These are phyloP conservation scores for Scartelaos histophorus DNA, from an alignment of 2,113 vertebrate species.

Conservation along the genomic window DNA sequence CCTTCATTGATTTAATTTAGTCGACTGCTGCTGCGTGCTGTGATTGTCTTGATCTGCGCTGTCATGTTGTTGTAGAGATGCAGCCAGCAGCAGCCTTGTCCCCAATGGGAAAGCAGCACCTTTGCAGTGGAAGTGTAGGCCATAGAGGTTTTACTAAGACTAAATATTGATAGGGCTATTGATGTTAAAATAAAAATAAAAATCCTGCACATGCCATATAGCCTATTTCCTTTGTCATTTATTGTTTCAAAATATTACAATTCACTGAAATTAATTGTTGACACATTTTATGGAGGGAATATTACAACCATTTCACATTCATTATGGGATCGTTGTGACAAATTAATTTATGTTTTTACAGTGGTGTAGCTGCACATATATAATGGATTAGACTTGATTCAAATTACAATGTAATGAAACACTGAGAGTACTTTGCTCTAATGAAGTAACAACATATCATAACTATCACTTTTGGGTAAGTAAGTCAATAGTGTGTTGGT, in stretches of 20 bases:
- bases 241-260: not conserved
- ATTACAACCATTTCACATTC: too few relatives aligned
- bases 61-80: conserved; percentile 40
- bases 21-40: conserved; percentile 1
- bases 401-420: not conserved
- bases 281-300: not conserved
- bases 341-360: too few relatives aligned
- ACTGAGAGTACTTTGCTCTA: not conserved
- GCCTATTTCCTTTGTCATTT: not conserved
- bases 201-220: not conserved
- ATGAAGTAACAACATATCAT: not conserved
- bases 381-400: too few relatives aligned
- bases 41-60: conserved; percentile 27
- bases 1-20: not conserved
- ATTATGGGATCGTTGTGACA: not conserved
- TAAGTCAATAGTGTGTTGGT: not conserved
- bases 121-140: conserved; percentile 12
- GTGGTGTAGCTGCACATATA: too few relatives aligned
- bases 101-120: conserved; percentile 36
- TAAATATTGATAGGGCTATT: not conserved
- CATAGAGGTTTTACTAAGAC: not conserved
- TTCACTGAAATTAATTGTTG: not conserved
- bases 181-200: too few relatives aligned
- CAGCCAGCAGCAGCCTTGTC: conserved; percentile 53
- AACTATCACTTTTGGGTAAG: not conserved